These are phyloP conservation scores for Probosciger aterrimus DNA, from an alignment of 2,113 vertebrate genomes.

Conservation along the genomic window DNA sequence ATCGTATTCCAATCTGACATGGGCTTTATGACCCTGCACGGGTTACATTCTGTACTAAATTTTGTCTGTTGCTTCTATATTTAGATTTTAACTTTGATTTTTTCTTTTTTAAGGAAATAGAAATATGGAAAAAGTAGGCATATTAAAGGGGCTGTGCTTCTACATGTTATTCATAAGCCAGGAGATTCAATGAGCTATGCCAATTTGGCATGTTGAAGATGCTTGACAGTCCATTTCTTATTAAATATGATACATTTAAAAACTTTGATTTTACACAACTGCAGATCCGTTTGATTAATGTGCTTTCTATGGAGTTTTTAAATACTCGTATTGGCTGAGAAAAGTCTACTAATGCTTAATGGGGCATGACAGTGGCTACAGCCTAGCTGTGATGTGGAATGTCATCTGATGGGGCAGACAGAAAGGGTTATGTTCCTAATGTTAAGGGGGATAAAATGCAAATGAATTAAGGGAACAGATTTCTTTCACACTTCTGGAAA, in stretches of 20 bases:
- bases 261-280: conserved; percentile 35
- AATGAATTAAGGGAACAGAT: conserved; percentile 16
- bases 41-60: neutral
- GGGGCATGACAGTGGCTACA: neutral
- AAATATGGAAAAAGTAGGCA: neutral
- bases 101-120: neutral
- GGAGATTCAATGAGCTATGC: conserved; percentile 2
- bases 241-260: conserved; percentile 40
- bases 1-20: neutral
- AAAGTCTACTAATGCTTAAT: conserved; percentile 45
- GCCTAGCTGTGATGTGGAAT: neutral
- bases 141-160: neutral
- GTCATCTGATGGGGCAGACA: neutral
- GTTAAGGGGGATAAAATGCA: conserved; percentile 28
- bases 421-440: conserved; percentile 19
- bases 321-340: conserved; percentile 27
- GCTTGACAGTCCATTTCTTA: conserved; percentile 29
- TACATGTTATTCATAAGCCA: neutral
- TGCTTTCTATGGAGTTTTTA: conserved; percentile 49
- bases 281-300: neutral
- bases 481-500: conserved; percentile 35
- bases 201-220: neutral
- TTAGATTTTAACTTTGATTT: neutral
- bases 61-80: conserved; percentile 14
- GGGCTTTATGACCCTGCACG: conserved; percentile 10